phyloP scores from a whole-genome alignment of 2,888 invertebrate species.

The Drosophila differens region DNA sequence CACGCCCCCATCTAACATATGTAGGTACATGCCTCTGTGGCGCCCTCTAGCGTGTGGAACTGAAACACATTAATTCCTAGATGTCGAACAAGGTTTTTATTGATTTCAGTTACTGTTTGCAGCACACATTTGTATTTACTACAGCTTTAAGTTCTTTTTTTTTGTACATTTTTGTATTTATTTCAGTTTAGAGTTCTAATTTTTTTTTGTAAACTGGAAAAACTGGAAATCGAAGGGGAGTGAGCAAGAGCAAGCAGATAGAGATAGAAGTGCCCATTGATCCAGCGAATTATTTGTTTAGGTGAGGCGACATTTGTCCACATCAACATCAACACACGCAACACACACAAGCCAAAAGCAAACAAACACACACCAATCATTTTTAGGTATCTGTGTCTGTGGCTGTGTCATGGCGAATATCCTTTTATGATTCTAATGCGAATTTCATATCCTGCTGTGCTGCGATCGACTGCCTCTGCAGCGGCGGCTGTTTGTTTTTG shows the following conservation, averaged over 20 bases:
- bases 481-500: slow-evolving; percentile 34
- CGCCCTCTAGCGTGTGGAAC: slow-evolving; percentile 21
- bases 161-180: background rate
- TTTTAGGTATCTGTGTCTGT: slow-evolving; percentile 22
- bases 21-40: slow-evolving; percentile 9
- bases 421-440: slow-evolving; percentile 72
- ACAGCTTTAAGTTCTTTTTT: background rate
- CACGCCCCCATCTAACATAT: slow-evolving; percentile 47
- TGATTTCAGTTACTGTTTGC: slow-evolving; percentile 7
- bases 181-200: background rate
- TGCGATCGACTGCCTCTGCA: slow-evolving; percentile 35
- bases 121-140: background rate
- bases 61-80: slow-evolving; percentile 11
- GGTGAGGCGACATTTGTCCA: slow-evolving; percentile 46
- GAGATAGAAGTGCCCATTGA: slow-evolving; percentile 9
- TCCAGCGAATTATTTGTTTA: slow-evolving; percentile 65
- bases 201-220: slow-evolving; percentile 16
- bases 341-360: slow-evolving; percentile 39
- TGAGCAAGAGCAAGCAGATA: background rate
- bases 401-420: slow-evolving; percentile 48
- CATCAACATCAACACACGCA: slow-evolving; percentile 45
- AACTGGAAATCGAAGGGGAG: slow-evolving; percentile 8
- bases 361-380: slow-evolving; percentile 27
- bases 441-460: slow-evolving; percentile 62
- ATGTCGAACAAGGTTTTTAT: slow-evolving; percentile 37